Conservation (phyloP, 2,113 vertebrate genomes). For the Casuarius casuarius region DNA sequence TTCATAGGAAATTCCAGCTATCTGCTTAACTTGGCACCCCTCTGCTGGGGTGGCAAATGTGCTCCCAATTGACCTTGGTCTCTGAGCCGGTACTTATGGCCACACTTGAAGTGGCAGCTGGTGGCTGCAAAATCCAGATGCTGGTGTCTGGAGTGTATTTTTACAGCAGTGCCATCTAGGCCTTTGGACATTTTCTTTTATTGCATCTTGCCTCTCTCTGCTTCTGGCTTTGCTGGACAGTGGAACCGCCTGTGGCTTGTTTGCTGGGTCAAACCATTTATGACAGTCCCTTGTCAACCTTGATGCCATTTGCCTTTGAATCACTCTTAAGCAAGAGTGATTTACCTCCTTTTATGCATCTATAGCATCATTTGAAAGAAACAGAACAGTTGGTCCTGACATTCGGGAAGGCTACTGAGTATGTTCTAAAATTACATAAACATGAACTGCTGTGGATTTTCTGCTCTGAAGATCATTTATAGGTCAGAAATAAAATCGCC, state of each 20-base stretch:
- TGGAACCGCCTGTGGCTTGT: slow-evolving; percentile 7
- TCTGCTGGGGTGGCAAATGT: slow-evolving; percentile 46
- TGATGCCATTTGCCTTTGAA: slow-evolving; percentile 35
- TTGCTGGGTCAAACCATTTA: background rate
- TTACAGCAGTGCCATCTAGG: slow-evolving; percentile 69
- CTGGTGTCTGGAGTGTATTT: slow-evolving; percentile 70
- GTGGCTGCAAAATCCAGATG: slow-evolving; percentile 76
- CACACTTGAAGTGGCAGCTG: slow-evolving; percentile 61
- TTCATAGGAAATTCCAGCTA: background rate
- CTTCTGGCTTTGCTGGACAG: slow-evolving; percentile 40
- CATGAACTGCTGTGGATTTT: background rate
- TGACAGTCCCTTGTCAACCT: slow-evolving; percentile 29
- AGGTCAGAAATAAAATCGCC: background rate
- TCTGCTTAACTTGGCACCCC: background rate
- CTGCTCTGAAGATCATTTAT: background rate
- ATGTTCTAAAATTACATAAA: slow-evolving; percentile 19
- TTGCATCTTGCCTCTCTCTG: slow-evolving; percentile 47
- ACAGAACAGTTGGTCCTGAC: slow-evolving; percentile 42
- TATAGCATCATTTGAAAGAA: background rate
- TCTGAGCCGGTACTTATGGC: slow-evolving; percentile 66
- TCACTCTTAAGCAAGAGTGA: background rate
- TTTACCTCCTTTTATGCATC: slow-evolving; percentile 23
- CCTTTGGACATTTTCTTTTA: slow-evolving; percentile 57
- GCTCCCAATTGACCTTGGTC: slow-evolving; percentile 69
- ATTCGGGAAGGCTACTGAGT: background rate